Evolutionary conservation across 2,797 vertebrate species (phyloP).

Genomic region (Hydrocynus forskahlii): DNA sequence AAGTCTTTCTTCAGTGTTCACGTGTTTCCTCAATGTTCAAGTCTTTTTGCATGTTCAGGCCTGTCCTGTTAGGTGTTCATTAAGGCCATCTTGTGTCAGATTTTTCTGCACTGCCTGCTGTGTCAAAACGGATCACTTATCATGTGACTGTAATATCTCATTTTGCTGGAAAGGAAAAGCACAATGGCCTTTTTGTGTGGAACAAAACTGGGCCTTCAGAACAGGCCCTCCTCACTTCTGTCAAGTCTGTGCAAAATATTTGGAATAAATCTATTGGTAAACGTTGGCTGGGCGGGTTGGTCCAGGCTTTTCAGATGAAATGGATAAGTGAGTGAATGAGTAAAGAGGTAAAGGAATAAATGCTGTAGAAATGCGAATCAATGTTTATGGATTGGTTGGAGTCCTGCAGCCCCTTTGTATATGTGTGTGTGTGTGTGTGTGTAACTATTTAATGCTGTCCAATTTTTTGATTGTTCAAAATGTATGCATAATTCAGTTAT

Average conservation of each 20-base stretch:
- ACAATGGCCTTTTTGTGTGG: not conserved
- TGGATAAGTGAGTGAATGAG: constrained; percentile 71
- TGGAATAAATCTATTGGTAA: constrained; percentile 60
- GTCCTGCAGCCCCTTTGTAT: constrained; percentile 61
- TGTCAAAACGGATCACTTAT: not conserved
- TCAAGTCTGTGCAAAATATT: constrained; percentile 31
- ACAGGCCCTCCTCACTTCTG: not conserved
- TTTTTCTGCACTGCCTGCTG: constrained; percentile 12
- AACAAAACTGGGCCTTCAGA: constrained; percentile 12
- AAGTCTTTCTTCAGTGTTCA: not conserved
- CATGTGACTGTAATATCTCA: constrained; percentile 16
- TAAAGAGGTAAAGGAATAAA: constrained; percentile 77
- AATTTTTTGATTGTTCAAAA: too few species aligned
- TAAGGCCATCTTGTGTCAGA: not conserved
- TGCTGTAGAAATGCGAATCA: constrained; percentile 72
- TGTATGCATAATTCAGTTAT: too few species aligned
- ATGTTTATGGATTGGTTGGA: constrained; percentile 73
- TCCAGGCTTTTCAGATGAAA: constrained; percentile 61
- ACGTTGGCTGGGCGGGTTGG: constrained; percentile 52
- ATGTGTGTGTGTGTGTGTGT: constrained; percentile 13
- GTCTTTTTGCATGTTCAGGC: not conserved
- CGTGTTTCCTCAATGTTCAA: not conserved
- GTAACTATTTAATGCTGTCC: too few species aligned
- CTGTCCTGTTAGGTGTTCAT: not conserved
- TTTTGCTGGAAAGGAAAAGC: constrained; percentile 12